These are phyloP conservation scores for Clamator glandarius DNA, from an alignment of 2,797 vertebrate species.

Conservation along the genomic window DNA sequence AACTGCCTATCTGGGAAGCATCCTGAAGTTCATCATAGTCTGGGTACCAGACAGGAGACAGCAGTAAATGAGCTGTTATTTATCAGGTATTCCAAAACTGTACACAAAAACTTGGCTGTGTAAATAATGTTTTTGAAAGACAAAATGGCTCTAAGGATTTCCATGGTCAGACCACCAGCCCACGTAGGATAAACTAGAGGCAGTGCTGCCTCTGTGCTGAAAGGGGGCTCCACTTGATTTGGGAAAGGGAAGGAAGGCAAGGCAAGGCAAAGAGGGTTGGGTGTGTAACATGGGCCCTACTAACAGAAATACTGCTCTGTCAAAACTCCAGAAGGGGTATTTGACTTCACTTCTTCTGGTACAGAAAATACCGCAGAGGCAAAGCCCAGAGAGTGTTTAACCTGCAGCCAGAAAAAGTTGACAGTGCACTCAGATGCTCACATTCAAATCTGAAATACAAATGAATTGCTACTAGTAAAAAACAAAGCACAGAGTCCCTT, in stretches of 20 bases:
- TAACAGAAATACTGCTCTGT: background rate
- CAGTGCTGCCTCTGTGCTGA: background rate
- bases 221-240: background rate
- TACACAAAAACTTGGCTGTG: background rate
- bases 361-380: background rate
- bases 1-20: background rate
- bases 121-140: background rate
- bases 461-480: conserved; percentile 71
- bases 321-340: conserved; percentile 1
- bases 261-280: background rate
- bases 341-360: background rate
- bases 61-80: background rate
- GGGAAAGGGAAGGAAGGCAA: background rate
- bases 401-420: conserved; percentile 26
- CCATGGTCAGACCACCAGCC: background rate
- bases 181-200: background rate
- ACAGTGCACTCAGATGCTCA: conserved; percentile 11
- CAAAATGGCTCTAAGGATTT: background rate
- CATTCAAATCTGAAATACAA: conserved; percentile 65
- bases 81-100: background rate
- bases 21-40: background rate
- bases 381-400: background rate
- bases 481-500: conserved; percentile 63
- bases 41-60: background rate
- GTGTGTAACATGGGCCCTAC: background rate